phyloP scores from a whole-genome alignment of 2,888 invertebrate genomes.

The Allacma fusca region DNA sequence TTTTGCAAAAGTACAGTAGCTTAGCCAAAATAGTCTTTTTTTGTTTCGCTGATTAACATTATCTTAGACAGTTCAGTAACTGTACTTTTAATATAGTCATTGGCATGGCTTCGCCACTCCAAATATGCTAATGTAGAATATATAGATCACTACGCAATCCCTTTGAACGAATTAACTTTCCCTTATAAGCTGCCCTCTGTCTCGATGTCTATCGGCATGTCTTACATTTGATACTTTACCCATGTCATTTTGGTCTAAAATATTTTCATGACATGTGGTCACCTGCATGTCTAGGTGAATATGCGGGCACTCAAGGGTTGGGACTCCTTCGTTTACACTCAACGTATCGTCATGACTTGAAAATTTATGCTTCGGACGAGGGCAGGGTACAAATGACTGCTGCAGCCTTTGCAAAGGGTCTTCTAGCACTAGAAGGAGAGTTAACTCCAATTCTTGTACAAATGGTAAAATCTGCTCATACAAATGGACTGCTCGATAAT shows the following conservation, averaged over 20 bases:
- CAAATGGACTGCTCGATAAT: slow-evolving; percentile 95
- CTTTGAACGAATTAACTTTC: background rate
- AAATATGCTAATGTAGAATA: background rate
- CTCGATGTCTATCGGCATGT: slow-evolving; percentile 27
- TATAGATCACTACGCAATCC: background rate
- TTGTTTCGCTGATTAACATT: background rate
- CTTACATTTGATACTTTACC: background rate
- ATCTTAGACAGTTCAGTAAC: background rate
- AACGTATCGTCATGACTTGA: slow-evolving; percentile 97
- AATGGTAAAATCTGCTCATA: slow-evolving; percentile 99
- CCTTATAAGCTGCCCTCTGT: slow-evolving; percentile 44
- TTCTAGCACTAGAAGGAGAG: slow-evolving; percentile 96
- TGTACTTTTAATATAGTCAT: background rate
- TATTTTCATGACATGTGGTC: background rate
- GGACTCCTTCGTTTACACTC: slow-evolving; percentile 95
- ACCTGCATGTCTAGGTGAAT: slow-evolving; percentile 71
- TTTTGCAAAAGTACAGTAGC: background rate
- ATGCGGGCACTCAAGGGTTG: slow-evolving; percentile 91
- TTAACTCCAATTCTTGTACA: slow-evolving; percentile 98
- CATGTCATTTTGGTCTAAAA: background rate
- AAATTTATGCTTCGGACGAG: slow-evolving; percentile 99
- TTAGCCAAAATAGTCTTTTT: background rate
- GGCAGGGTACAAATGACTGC: slow-evolving; percentile 99
- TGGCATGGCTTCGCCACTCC: background rate
- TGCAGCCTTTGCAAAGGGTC: slow-evolving; percentile 98